Base-by-base conservation (phyloP, 2,888 invertebrate species). In the Lutraria lutraria region DNA sequence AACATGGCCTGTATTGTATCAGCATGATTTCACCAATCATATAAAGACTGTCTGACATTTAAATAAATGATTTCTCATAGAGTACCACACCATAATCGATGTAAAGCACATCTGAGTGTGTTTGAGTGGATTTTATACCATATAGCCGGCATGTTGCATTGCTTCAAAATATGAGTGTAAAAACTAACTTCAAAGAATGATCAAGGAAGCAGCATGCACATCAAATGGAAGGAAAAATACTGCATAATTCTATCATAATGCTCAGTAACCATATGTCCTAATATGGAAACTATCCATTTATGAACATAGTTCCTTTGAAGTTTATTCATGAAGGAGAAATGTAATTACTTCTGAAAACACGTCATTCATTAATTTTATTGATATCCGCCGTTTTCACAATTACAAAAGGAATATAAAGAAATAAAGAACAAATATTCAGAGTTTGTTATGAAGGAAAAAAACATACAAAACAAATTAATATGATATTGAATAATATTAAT, bases 261-360 rank as follows among this genome's bases (percentile, higher is more conserved):
- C 25, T 76, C 76, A 15, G 76, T 76, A 76, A 76, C 76, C 76
- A 76, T 76, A 76, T 76, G 76, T 31, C 76, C 76, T 31, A 76
- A 76, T 76, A 76, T 15, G 19, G 76, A 76, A 76, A 76, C 25
- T 19, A 34, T 68, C 29, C 76, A 31, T 31, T 76, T 31, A 76
- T 76, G 19, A 76, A 34, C 34, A 31, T 19, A 0, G 15, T 76
- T 76, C 8, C 76, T 76, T 76, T 76, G 76, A 76, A 34, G 76
- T 76, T 76, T 76, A 31, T 76, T 76, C 76, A 34, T 31, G 15
- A 31, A 21, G 19, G 31, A 16, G 6, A 76, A 16, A 19, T 12
- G 76, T 76, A 31, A 76, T 76, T 76, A 34, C 76, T 19, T 6
- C 31, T 34, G 76, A 76, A 21, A 34, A 31, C 31, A n/a, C 13